These are phyloP conservation scores for Thymelicus lineola DNA, from an alignment of 2,888 invertebrate species.

Conservation along the genomic window DNA sequence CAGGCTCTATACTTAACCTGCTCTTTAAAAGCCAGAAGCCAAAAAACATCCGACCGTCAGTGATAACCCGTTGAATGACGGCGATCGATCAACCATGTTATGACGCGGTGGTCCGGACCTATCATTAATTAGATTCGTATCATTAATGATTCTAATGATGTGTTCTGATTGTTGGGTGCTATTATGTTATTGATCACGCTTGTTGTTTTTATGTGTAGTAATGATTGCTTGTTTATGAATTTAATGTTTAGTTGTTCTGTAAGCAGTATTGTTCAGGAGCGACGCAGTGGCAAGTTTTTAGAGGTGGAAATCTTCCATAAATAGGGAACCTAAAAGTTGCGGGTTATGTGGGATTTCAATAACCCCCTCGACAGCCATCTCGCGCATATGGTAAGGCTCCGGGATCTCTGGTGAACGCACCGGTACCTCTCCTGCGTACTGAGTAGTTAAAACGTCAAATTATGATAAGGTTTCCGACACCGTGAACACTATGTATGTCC, in stretches of 20 bases:
- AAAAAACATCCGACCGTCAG: constrained; percentile 38
- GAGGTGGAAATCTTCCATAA: too few species aligned
- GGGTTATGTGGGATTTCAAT: too few species aligned
- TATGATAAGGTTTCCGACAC: too few species aligned
- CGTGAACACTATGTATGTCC: too few species aligned
- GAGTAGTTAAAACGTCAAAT: too few species aligned
- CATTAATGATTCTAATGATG: constrained; percentile 60
- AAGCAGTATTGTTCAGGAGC: too few species aligned
- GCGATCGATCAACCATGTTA: constrained; percentile 51
- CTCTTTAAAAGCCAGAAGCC: constrained; percentile 43
- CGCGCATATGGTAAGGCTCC: too few species aligned
- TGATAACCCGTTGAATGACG: constrained; percentile 63
- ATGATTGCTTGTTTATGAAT: neutral
- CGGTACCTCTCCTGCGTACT: too few species aligned
- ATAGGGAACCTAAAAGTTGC: too few species aligned
- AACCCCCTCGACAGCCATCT: too few species aligned
- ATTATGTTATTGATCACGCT: constrained; percentile 23
- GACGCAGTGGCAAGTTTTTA: too few species aligned
- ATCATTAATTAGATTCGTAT: constrained; percentile 70
- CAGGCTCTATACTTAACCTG: neutral
- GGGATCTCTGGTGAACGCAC: too few species aligned
- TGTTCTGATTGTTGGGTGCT: constrained; percentile 26
- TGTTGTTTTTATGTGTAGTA: constrained; percentile 3
- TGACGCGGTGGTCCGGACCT: constrained; percentile 62
- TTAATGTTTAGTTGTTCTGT: neutral